Base-by-base conservation (phyloP, 2,113 vertebrate species). In the Poeciliopsis turrubarensis region DNA sequence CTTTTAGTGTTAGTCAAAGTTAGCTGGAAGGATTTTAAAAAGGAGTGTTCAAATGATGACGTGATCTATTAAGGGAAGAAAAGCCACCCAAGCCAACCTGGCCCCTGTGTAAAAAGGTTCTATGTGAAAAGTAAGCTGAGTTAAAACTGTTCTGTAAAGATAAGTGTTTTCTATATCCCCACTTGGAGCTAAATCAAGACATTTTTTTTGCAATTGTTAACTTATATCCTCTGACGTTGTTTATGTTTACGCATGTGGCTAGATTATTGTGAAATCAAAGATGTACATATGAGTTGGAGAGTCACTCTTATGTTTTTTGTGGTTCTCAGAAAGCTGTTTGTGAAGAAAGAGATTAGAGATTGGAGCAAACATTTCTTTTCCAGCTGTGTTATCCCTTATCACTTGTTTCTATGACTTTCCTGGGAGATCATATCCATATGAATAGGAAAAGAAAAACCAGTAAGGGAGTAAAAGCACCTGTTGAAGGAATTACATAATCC, bases 401-500 rank as follows among this genome's bases (percentile, higher is more conserved):
- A 27, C 37, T 39, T 68, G 68, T 22, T 26, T 19, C 31, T 47
- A 5, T 65, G 31, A 51, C 37, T 34, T 75, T 62, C 57, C 47
- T 37, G 31, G 0, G 5, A 37, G 22, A 11, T 31, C 15, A 25
- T 34, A 17, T 66, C 47, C 29, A 26, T 27, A 8, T 81, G 14
- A 73, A 75, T 75, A 71, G 72, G 54, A 79, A 72, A 65, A 3
- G 44, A 65, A 27, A 63, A 27, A 1, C 12, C 74, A 41, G n/a
- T 26, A 25, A 60, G 17, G 51, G 57, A 51, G 19, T 65, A 37
- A 47, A 83, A 67, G 1, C n/a, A 37, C 12, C 80, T 47, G 61
- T 83, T 81, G 77, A 37, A 34, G 15, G 26, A 62, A 85, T 82
- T 68, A 80, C 61, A 66, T 54, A 80, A 65, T 89, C 29, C 51